Evolutionary conservation across 2,113 vertebrate genomes (phyloP), one percentile per base, ranked within the genome.

Genomic region (Isurus oxyrinchus): DNA sequence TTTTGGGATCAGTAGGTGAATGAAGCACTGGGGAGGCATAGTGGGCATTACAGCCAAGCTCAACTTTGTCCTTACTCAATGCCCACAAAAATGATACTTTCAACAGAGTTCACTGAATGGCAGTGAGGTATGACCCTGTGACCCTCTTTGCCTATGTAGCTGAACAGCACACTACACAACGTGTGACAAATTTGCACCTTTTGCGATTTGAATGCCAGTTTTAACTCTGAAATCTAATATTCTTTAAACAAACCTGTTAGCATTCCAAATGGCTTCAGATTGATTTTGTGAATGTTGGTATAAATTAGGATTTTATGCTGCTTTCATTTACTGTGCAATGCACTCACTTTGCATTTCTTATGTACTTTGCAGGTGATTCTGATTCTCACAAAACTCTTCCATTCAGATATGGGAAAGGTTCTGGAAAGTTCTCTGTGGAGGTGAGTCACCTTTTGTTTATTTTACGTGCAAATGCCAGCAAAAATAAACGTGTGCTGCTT

Each of bases 371-470:
- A 99, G 99, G 99, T 99, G 96, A 99, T 99, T 97, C 97, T 99
- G 97, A 99, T 99, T 97, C 98, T 99, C 97, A 99, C 99, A 35
- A 99, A 99, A 97, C 99, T 99, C 97, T 99, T 99, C 97, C 99
- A 99, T 0, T 98, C 99, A 1, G 99, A 99, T 97, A 99, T 99
- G 97, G 99, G 98, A 79, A 99, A 99, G 97, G 99, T 99, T 95
- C 98, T 99, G 97, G 99, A 99, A 97, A 99, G 99, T 97, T 99
- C 99, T 69, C 97, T 99, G 97, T 99, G 98, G 98, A 98, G 98
- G 98, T 99, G 97, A 97, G 98, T 79, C 44, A 95, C 27, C 13
- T 72, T 95, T 76, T 95, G 11, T 72, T 67, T 95, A 23, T 66
- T 44, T 94, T 67, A 11, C 55, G 11, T 55, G 31, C 2, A 69